Evolutionary conservation across 2,888 invertebrate genomes (phyloP).

Genomic region (Orthosia incerta): DNA sequence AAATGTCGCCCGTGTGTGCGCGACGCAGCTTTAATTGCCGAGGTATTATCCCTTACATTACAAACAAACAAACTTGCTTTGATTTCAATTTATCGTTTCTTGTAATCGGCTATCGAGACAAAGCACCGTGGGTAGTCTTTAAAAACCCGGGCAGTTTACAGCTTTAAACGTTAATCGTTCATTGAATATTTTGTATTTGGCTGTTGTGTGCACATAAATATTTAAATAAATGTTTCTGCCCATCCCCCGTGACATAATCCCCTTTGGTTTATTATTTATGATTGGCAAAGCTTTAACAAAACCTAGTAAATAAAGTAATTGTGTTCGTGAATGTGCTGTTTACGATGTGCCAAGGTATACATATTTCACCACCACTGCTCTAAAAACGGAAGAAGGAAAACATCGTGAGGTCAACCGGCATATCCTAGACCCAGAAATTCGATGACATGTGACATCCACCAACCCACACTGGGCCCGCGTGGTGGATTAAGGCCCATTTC

Average conservation of each 20-base stretch:
- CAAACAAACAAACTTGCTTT: conserved; percentile 54
- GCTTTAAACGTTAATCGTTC: too few species aligned
- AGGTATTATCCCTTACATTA: conserved; percentile 59
- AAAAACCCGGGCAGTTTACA: conserved; percentile 24
- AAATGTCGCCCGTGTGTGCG: conserved; percentile 46
- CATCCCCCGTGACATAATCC: too few species aligned
- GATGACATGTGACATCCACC: too few species aligned
- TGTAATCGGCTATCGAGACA: conserved; percentile 52
- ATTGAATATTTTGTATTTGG: too few species aligned
- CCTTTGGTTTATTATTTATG: not conserved
- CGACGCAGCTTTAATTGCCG: conserved; percentile 54
- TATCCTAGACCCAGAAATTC: too few species aligned
- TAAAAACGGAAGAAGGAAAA: too few species aligned
- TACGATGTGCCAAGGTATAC: conserved; percentile 35
- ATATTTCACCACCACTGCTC: too few species aligned
- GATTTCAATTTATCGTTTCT: conserved; percentile 65
- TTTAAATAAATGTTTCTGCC: too few species aligned
- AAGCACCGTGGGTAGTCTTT: conserved; percentile 62
- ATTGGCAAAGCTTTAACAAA: conserved; percentile 9
- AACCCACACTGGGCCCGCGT: too few species aligned
- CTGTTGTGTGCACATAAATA: too few species aligned
- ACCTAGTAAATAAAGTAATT: conserved; percentile 7
- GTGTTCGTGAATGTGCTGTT: conserved; percentile 2
- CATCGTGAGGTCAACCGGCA: too few species aligned
- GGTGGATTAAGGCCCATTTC: too few species aligned